Evolutionary conservation across 2,797 vertebrate genomes (phyloP), one percentile per base, ranked within the genome.

Genomic region (Pangasius macronema): DNA sequence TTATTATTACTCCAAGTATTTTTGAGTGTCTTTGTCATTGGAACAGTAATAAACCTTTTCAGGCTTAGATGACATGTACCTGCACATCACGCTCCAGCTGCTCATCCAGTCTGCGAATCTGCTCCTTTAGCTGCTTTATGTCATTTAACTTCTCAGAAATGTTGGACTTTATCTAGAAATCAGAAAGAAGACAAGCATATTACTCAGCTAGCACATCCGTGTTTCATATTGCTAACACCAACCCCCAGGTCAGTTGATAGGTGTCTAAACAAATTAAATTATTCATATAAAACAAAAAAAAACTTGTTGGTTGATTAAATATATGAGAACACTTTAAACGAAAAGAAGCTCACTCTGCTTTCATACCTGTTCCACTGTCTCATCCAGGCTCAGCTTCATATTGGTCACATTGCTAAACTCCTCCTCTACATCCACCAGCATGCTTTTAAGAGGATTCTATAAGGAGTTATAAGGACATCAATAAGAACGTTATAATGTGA

Each of bases 341-440:
- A 22, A n/a, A 77, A 55, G n/a, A 9, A 57, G n/a, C 6, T 79
- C 13, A 53, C 18, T 22, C 9, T 57, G 30, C 49, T 55, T 53
- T 24, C 9, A 82, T 86, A 99, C 98, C 95, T 99, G 98, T 93
- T 99, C 98, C 82, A 93, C 92, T 65, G 96, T 94, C 86, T 98
- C 97, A 75, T 98, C 97, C 91, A 97, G 92, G 80, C 94, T 94
- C 87, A 98, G 95, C 87, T 97, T 98, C 87, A 90, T 92, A 92
- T 98, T 96, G 84, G 94, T 88, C 85, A 95, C 87, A 86, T 93
- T 95, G 88, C 94, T 95, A 90, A 95, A 96, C 91, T 98, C 97
- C 86, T 98, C 98, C 92, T 99, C 97, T 3, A 96, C 96, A 57
- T 98, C 94, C 10, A 95, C 94, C 84, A 97, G 93, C 89, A 98